Percentiles rank a stretch among this genome's conserved stretches.
Evolutionary conservation across 1,140 invertebrate genomes (phyloP).

Genomic region (Tenebrio molitor): DNA sequence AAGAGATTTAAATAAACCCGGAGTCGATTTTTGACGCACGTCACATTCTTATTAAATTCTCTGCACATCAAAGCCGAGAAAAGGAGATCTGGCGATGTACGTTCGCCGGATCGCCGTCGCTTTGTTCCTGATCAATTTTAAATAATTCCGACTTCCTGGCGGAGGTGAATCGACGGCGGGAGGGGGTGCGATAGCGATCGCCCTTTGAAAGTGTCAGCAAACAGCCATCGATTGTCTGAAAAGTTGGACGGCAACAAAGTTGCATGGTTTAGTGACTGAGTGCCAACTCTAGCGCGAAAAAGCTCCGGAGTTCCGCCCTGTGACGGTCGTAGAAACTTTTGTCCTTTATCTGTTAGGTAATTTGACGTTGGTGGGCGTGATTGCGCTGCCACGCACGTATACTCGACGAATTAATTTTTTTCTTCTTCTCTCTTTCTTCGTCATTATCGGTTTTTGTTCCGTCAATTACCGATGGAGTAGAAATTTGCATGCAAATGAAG

Average conservation of each 20-base stretch:
- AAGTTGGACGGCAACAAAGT: conserved; percentile 40
- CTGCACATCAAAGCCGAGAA: too few species aligned
- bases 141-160: too few species aligned
- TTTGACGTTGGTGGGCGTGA: conserved; percentile 1
- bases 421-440: too few species aligned
- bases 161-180: too few species aligned
- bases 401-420: conserved; percentile 11
- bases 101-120: too few species aligned
- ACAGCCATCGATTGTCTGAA: conserved; percentile 43
- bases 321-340: conserved; percentile 5
- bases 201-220: conserved; percentile 36
- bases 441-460: conserved; percentile 10
- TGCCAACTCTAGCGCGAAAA: conserved; percentile 44
- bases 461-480: background rate
- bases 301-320: conserved; percentile 26
- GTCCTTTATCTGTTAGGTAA: conserved; percentile 19
- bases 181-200: background rate
- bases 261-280: conserved; percentile 33
- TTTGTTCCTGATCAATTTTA: too few species aligned
- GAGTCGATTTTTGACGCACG: too few species aligned
- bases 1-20: too few species aligned
- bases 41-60: too few species aligned
- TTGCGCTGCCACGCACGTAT: conserved; percentile 1
- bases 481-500: background rate
- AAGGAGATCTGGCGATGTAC: too few species aligned